phyloP scores from a whole-genome alignment of 2,113 vertebrate genomes.

The Elgaria multicarinata region DNA sequence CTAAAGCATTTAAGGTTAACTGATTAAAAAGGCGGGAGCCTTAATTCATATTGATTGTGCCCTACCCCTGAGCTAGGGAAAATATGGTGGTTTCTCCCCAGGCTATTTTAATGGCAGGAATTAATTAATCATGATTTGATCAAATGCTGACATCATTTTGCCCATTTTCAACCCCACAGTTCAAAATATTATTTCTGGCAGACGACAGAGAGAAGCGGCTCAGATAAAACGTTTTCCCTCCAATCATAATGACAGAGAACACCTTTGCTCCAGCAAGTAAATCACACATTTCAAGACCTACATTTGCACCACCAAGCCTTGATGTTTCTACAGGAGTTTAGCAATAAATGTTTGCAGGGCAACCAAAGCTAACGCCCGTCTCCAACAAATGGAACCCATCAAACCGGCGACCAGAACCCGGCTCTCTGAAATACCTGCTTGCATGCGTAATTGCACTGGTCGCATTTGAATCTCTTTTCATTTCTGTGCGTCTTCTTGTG shows the following conservation, averaged over 20 bases:
- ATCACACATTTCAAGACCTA: background rate
- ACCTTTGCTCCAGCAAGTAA: background rate
- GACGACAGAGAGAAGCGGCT: background rate
- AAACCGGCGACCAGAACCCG: background rate
- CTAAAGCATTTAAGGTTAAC: no score
- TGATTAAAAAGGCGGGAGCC: no score
- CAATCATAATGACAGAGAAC: no score
- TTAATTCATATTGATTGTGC: no score
- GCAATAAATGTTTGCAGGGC: slow-evolving; percentile 1
- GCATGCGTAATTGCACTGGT: slow-evolving; percentile 57
- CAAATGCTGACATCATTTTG: background rate
- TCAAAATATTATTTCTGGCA: background rate
- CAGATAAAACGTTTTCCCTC: background rate
- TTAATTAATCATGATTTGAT: background rate
- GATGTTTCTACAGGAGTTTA: background rate
- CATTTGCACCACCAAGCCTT: background rate
- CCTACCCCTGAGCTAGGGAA: background rate
- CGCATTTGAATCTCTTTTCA: slow-evolving; percentile 65
- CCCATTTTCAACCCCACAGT: background rate
- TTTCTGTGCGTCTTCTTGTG: slow-evolving; percentile 72
- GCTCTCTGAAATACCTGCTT: slow-evolving; percentile 64
- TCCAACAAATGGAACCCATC: slow-evolving; percentile 14
- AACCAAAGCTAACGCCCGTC: background rate
- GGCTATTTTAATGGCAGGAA: background rate
- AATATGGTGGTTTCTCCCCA: no score